These are phyloP conservation scores for Odontamblyopus rebecca DNA, from an alignment of 2,797 vertebrate genomes.

Conservation along the genomic window DNA sequence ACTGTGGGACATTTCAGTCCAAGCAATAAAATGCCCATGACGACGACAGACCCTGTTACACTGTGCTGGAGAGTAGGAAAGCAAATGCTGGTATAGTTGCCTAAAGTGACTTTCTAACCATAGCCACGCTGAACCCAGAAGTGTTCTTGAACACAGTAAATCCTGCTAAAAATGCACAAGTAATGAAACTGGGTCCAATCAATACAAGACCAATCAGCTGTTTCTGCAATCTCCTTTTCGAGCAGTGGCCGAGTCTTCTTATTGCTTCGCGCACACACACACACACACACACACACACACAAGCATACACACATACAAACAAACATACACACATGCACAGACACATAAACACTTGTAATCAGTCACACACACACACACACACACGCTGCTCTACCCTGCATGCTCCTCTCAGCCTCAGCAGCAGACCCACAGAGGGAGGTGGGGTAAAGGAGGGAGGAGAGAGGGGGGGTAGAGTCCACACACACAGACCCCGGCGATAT, in stretches of 20 bases:
- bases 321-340: too few relatives aligned
- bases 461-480: conserved; percentile 36
- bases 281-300: too few relatives aligned
- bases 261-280: too few relatives aligned
- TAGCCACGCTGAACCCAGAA: not conserved
- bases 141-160: not conserved
- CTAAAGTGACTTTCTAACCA: not conserved
- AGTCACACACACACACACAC: too few relatives aligned
- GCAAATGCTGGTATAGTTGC: not conserved
- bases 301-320: conserved; percentile 14
- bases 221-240: not conserved
- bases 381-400: conserved; percentile 19
- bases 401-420: conserved; percentile 41
- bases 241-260: not conserved
- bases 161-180: not conserved
- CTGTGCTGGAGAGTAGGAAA: not conserved
- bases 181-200: not conserved
- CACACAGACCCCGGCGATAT: conserved; percentile 54
- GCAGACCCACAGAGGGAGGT: conserved; percentile 52
- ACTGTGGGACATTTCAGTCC: too few relatives aligned
- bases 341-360: too few relatives aligned
- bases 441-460: conserved; percentile 15
- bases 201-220: not conserved
- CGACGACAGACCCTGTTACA: too few relatives aligned
- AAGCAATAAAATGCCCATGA: too few relatives aligned